A percentile compares a stretch with the other conserved stretches of the same genome.
These are phyloP conservation scores for Pyrocephalus nanus DNA, from an alignment of 2,797 vertebrate species.

Conservation along the genomic window DNA sequence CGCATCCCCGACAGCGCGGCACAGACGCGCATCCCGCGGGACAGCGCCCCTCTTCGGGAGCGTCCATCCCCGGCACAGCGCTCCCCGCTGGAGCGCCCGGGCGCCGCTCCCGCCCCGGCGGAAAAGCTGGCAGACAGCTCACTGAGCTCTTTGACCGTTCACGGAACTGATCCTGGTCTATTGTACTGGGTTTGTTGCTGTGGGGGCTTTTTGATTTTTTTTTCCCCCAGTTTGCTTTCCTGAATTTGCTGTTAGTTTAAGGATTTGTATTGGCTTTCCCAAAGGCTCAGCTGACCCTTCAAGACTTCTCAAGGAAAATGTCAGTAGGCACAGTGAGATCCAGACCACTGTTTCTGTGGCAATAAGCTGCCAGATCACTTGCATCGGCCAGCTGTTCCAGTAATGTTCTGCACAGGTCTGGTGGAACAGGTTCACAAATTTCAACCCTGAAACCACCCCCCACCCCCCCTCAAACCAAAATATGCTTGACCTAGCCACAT, in stretches of 20 bases:
- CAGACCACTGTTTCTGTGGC: not conserved
- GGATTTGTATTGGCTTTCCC: not conserved
- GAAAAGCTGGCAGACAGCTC: not conserved
- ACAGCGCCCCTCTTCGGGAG: not conserved
- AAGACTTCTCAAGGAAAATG: not conserved
- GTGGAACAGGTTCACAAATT: not conserved
- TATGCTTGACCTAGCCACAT: accelerated
- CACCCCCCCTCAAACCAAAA: not conserved
- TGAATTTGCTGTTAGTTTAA: not conserved
- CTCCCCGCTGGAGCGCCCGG: not conserved
- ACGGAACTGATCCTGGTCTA: not conserved
- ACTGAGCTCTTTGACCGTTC: not conserved
- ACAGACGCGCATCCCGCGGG: not conserved
- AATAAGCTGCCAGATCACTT: not conserved
- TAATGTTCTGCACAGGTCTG: not conserved
- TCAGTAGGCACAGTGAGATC: not conserved
- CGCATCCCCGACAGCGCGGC: accelerated
- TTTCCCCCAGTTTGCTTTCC: not conserved
- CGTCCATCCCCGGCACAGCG: accelerated
- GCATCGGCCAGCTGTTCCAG: not conserved
- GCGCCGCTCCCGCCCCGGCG: not conserved
- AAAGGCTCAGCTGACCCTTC: not conserved
- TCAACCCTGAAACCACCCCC: not conserved
- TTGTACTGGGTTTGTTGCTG: not conserved
- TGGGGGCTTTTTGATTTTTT: not conserved